phyloP scores from a whole-genome alignment of 2,113 vertebrate species.

The Nansenia antarctica region DNA sequence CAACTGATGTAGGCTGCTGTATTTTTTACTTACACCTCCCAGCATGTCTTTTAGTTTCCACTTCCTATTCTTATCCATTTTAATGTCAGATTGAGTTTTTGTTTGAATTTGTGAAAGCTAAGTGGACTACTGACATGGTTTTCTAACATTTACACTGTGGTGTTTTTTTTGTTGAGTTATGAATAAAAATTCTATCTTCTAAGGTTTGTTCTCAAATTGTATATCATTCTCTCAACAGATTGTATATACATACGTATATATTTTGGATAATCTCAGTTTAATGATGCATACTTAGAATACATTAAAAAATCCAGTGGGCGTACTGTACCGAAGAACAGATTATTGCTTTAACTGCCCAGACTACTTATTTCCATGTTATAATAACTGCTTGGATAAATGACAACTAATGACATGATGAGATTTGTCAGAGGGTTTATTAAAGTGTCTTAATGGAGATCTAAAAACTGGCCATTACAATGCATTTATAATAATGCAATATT shows the following conservation, averaged over 20 bases:
- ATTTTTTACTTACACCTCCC: not conserved
- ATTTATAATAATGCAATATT: constrained; percentile 13
- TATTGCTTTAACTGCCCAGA: not conserved
- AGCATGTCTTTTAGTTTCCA: not conserved
- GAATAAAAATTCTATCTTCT: too few relatives aligned
- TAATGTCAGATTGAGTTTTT: not conserved
- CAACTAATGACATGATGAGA: not conserved
- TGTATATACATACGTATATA: too few relatives aligned
- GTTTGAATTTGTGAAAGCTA: not conserved
- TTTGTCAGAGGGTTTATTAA: not conserved
- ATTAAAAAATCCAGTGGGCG: too few relatives aligned
- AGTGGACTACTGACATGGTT: not conserved
- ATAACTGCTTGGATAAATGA: not conserved
- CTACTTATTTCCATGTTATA: too few relatives aligned
- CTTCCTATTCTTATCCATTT: not conserved
- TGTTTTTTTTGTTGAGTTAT: too few relatives aligned
- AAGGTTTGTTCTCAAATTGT: too few relatives aligned
- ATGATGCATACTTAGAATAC: too few relatives aligned
- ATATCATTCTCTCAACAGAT: too few relatives aligned
- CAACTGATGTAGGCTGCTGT: not conserved
- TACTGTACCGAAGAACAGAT: too few relatives aligned
- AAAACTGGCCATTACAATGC: constrained; percentile 5
- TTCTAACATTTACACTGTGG: too few relatives aligned
- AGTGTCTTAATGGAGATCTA: not conserved
- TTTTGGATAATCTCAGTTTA: too few relatives aligned